These are phyloP conservation scores for Seriola dumerili DNA, from an alignment of 2,113 vertebrate species.

Conservation along the genomic window DNA sequence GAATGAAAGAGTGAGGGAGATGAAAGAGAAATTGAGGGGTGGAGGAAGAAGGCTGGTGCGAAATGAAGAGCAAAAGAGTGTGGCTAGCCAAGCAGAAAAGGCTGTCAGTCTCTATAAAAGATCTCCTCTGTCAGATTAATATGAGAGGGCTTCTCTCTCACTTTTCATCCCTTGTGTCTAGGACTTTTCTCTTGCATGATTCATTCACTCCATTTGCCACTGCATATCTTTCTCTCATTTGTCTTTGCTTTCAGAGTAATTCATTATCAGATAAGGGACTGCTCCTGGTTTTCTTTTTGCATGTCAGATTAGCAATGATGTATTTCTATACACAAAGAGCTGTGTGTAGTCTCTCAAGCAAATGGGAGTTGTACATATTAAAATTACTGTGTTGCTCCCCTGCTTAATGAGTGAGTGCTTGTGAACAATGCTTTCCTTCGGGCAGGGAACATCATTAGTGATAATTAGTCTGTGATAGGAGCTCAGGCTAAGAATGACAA, in stretches of 20 bases:
- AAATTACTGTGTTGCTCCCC: conserved; percentile 46
- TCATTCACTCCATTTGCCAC: conserved; percentile 70
- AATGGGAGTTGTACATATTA: conserved; percentile 16
- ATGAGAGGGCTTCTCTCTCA: conserved; percentile 74
- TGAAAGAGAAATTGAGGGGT: neutral
- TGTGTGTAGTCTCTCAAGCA: conserved; percentile 29
- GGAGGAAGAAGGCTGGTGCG: conserved; percentile 63
- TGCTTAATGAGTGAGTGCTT: conserved; percentile 42
- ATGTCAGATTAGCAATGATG: conserved; percentile 48
- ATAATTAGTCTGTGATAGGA: conserved; percentile 60
- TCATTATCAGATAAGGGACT: conserved; percentile 38
- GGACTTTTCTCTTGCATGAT: conserved; percentile 56
- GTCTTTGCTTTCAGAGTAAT: conserved; percentile 55
- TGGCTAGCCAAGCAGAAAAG: conserved; percentile 80
- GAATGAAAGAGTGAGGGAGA: too few relatives aligned
- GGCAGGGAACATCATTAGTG: conserved; percentile 55
- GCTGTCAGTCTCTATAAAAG: conserved; percentile 83
- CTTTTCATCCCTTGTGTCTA: conserved; percentile 47
- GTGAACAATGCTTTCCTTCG: conserved; percentile 39
- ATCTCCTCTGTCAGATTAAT: conserved; percentile 82
- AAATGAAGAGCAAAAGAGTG: conserved; percentile 75
- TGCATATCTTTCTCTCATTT: conserved; percentile 52
- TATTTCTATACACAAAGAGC: conserved; percentile 34
- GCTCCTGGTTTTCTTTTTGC: conserved; percentile 23
- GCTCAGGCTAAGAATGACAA: conserved; percentile 30